These are phyloP conservation scores for Branchinecta lindahli DNA, from an alignment of 1,140 invertebrate genomes.

Conservation along the genomic window DNA sequence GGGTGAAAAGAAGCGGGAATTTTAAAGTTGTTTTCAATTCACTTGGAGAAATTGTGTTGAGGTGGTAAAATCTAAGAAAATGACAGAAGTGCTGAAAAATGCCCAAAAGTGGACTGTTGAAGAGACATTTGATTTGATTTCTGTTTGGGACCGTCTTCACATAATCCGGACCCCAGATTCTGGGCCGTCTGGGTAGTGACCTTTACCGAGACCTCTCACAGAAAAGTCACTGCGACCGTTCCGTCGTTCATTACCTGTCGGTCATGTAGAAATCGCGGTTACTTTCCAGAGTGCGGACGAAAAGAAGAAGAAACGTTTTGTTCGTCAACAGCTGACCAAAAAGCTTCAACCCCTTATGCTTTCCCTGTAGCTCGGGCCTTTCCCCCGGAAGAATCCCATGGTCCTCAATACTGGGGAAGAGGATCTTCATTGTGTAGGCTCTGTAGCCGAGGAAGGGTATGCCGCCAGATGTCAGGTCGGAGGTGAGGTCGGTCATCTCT, in stretches of 20 bases:
- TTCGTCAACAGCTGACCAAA: conserved; percentile 95
- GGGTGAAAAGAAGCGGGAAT: no score
- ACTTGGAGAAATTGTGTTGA: no score
- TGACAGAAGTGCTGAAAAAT: no score
- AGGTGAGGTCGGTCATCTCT: conserved; percentile 95
- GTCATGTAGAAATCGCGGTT: conserved; percentile 83
- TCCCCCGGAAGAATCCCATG: conserved; percentile 89
- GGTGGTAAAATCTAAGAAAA: no score
- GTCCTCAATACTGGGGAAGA: conserved; percentile 89
- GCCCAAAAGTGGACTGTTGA: no score
- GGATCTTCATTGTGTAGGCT: conserved; percentile 93
- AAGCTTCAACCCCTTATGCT: conserved; percentile 81
- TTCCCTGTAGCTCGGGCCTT: conserved; percentile 63
- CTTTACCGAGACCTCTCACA: background rate
- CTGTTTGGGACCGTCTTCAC: no score
- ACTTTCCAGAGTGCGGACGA: conserved; percentile 92
- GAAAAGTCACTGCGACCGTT: background rate
- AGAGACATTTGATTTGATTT: no score
- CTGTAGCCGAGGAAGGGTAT: conserved; percentile 96
- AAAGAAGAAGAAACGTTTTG: conserved; percentile 90
- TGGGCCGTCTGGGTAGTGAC: no score
- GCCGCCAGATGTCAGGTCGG: conserved; percentile 77
- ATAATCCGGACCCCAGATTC: no score
- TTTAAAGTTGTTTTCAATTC: no score
- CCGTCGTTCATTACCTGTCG: conserved; percentile 37